phyloP scores from a whole-genome alignment of 2,797 vertebrate species.

The Danio tinwini region DNA sequence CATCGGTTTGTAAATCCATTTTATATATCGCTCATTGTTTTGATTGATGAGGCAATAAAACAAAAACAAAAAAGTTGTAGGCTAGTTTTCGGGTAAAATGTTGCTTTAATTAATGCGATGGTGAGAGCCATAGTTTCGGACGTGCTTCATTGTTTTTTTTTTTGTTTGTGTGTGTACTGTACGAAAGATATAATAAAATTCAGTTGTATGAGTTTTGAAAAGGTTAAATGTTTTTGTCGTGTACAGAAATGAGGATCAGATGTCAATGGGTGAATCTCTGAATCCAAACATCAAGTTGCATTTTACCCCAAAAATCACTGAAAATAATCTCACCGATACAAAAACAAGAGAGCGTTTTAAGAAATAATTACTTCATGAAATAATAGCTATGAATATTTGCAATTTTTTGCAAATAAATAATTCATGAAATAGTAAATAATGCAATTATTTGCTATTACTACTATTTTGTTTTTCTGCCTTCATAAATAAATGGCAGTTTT shows the following conservation, averaged over 20 bases:
- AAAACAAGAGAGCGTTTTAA: too few species aligned
- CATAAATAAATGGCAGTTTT: too few species aligned
- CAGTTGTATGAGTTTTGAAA: constrained; percentile 55
- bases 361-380: too few species aligned
- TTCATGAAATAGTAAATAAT: too few species aligned
- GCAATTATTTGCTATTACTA: too few species aligned
- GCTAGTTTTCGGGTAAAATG: not conserved
- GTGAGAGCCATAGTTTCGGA: constrained; percentile 36
- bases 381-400: too few species aligned
- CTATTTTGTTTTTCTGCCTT: too few species aligned
- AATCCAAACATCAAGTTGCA: not conserved
- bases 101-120: constrained; percentile 34
- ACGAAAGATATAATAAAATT: constrained; percentile 44
- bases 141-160: constrained; percentile 48
- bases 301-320: not conserved
- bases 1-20: not conserved
- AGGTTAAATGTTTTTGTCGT: constrained; percentile 10
- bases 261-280: not conserved
- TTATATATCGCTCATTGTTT: not conserved
- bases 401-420: too few species aligned
- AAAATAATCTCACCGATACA: too few species aligned
- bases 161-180: constrained; percentile 35
- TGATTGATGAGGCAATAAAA: too few species aligned
- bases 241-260: not conserved
- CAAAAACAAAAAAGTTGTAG: too few species aligned